phyloP scores from a whole-genome alignment of 2,113 vertebrate genomes.

The Neolamprologus cancellatus region DNA sequence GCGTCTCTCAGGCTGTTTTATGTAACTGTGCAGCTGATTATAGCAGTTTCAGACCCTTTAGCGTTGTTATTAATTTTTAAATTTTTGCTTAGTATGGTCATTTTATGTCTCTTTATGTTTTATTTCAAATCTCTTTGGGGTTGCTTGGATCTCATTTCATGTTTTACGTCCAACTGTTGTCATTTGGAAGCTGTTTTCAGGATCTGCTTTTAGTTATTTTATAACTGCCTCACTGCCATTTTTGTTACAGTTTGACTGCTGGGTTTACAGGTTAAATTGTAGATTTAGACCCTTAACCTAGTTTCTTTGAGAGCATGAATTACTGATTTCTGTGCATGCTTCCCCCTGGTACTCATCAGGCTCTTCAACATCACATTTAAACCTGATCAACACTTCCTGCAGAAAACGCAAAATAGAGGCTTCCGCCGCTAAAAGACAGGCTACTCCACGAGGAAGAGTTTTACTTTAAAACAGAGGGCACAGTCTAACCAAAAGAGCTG shows the following conservation, averaged over 20 bases:
- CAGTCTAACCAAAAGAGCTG: background rate
- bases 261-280: background rate
- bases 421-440: background rate
- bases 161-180: background rate
- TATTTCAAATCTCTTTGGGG: background rate
- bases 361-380: background rate
- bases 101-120: background rate
- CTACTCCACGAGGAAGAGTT: background rate
- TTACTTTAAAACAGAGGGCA: background rate
- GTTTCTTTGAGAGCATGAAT: background rate
- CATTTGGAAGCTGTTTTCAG: background rate
- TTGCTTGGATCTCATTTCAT: background rate
- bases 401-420: background rate
- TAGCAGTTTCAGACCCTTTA: background rate
- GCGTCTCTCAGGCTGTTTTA: background rate
- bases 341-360: background rate
- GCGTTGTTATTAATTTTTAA: background rate
- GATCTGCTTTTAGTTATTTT: background rate
- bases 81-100: background rate
- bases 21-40: background rate
- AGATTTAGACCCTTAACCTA: background rate
- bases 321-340: background rate
- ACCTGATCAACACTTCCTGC: background rate
- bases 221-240: background rate
- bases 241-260: background rate